These are phyloP conservation scores for Pitta sordida DNA, from an alignment of 2,113 vertebrate species.

Conservation along the genomic window DNA sequence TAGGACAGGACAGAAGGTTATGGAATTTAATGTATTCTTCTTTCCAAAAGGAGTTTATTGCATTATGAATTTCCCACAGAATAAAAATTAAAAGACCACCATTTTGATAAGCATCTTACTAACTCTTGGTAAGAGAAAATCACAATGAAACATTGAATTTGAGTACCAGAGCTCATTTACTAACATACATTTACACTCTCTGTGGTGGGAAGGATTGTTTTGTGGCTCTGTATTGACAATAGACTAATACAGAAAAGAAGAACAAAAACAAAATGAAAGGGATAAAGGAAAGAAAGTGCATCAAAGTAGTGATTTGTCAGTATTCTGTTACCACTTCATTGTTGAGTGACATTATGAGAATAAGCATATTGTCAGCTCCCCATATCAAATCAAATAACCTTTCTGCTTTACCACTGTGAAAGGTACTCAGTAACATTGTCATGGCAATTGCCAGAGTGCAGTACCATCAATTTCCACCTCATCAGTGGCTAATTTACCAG, in stretches of 20 bases:
- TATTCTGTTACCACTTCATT: background rate
- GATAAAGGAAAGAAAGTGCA: background rate
- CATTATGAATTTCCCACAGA: background rate
- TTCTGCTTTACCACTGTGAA: background rate
- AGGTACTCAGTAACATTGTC: background rate
- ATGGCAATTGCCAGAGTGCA: background rate
- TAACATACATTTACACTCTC: background rate
- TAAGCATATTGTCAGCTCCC: background rate
- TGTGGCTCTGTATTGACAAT: background rate
- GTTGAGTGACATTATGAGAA: background rate
- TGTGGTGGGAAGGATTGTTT: background rate
- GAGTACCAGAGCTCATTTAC: background rate
- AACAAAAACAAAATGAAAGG: background rate
- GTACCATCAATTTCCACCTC: background rate
- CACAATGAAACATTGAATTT: background rate
- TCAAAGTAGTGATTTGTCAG: background rate
- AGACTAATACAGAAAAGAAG: background rate
- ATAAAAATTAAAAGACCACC: background rate
- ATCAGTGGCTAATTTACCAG: background rate
- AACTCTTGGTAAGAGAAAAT: background rate
- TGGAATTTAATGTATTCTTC: background rate
- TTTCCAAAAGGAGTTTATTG: background rate
- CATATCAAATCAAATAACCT: background rate
- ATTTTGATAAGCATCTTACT: background rate
- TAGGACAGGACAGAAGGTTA: background rate